Evolutionary conservation across 2,113 vertebrate genomes (phyloP).

Genomic region (Talpa occidentalis): DNA sequence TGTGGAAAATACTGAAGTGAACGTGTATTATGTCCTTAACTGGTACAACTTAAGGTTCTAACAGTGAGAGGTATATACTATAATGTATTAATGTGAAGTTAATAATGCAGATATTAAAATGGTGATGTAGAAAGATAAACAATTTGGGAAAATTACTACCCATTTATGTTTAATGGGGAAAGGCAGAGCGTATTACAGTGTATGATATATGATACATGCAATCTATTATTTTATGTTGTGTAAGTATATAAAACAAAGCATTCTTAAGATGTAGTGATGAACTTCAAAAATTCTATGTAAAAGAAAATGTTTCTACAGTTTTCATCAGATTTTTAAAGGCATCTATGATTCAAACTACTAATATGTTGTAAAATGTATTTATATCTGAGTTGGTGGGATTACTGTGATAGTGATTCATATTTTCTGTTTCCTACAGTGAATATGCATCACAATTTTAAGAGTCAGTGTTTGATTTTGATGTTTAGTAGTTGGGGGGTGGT

Average conservation of each 20-base stretch:
- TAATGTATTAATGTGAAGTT: neutral
- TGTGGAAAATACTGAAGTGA: neutral
- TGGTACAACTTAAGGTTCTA: neutral
- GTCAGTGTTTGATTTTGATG: constrained; percentile 1
- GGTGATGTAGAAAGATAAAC: neutral
- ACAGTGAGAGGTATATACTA: neutral
- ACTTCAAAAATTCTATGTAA: neutral
- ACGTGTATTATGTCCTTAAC: neutral
- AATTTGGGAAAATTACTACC: neutral
- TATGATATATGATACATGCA: neutral
- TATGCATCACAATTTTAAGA: neutral
- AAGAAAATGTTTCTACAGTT: neutral
- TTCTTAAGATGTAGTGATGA: neutral
- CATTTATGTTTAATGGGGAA: neutral
- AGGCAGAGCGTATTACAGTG: neutral
- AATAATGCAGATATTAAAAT: neutral
- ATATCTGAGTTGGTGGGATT: constrained; percentile 7
- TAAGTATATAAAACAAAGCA: neutral
- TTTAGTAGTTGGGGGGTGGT: neutral
- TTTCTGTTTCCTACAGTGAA: neutral
- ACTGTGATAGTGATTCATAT: neutral
- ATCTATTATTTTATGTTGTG: neutral
- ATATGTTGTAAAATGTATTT: constrained; percentile 5
- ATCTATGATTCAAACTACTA: neutral
- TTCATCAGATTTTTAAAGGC: constrained; percentile 46